These are phyloP conservation scores for Andrena bucephala DNA, from an alignment of 2,888 invertebrate species.

Conservation along the genomic window DNA sequence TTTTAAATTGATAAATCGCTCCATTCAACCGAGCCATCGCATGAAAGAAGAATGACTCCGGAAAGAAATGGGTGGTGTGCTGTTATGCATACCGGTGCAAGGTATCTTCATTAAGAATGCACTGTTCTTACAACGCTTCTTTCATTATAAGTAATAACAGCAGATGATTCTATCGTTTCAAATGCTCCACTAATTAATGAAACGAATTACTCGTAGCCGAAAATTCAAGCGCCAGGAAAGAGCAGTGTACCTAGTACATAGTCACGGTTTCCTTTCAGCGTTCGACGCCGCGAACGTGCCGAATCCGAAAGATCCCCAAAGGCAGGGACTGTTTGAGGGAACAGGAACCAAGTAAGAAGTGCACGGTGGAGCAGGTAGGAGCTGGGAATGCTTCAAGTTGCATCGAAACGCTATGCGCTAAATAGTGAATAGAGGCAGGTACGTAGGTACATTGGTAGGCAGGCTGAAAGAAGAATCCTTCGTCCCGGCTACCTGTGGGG, in stretches of 20 bases:
- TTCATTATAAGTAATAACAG: no score
- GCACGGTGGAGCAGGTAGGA: neutral
- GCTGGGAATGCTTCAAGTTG: conserved; percentile 33
- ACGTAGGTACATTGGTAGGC: conserved; percentile 10
- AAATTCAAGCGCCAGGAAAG: neutral
- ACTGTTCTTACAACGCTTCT: no score
- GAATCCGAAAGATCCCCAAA: conserved; percentile 5
- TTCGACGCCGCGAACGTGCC: conserved; percentile 10
- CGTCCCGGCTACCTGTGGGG: conserved; percentile 18
- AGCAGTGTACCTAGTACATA: neutral
- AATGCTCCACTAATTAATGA: neutral
- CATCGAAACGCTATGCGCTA: conserved; percentile 34
- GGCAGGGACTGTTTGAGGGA: conserved; percentile 1
- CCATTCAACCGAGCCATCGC: neutral
- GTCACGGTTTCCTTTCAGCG: conserved; percentile 12
- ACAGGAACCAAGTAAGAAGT: conserved; percentile 2
- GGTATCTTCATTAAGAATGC: no score
- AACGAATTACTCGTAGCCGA: neutral
- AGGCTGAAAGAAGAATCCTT: conserved; percentile 42
- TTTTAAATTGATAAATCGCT: neutral
- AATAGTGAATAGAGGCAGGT: conserved; percentile 42
- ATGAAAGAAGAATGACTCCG: no score
- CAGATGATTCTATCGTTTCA: neutral
- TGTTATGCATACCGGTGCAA: no score
- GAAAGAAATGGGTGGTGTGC: no score